Percentiles rank a stretch among this genome's conserved stretches.
These are phyloP conservation scores for Tenualosa thibaudeaui DNA, from an alignment of 2,797 vertebrate genomes.

Conservation along the genomic window DNA sequence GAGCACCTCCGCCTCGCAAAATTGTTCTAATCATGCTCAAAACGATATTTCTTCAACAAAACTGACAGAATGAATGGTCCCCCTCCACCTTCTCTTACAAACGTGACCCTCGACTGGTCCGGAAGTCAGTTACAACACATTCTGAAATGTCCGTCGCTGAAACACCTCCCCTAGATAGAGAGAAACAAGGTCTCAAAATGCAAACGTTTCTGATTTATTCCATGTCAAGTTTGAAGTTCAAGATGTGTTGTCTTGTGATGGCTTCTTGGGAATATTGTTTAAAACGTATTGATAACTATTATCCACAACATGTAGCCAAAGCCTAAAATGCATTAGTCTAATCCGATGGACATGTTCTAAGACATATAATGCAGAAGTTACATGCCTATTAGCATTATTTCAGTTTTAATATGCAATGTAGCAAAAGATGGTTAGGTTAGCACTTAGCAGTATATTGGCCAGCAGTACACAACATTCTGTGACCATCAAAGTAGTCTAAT, in stretches of 20 bases:
- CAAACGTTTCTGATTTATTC: neutral
- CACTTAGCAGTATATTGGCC: too few species aligned
- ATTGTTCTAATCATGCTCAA: constrained; percentile 66
- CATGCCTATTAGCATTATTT: too few species aligned
- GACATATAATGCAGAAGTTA: neutral
- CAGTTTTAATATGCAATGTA: neutral
- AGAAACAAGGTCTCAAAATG: constrained; percentile 22
- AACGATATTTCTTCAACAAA: neutral
- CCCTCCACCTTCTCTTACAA: constrained; percentile 32
- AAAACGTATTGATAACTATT: neutral
- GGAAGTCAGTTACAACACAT: constrained; percentile 37
- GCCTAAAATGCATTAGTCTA: too few species aligned
- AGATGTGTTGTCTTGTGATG: neutral
- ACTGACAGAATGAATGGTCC: neutral
- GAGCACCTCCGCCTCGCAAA: constrained; percentile 60
- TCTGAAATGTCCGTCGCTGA: constrained; percentile 22
- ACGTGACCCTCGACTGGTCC: constrained; percentile 45
- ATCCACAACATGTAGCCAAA: neutral
- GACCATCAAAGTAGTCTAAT: too few species aligned
- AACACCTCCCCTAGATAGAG: constrained; percentile 13
- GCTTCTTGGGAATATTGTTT: neutral
- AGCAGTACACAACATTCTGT: too few species aligned
- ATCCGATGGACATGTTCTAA: too few species aligned
- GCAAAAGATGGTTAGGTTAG: too few species aligned
- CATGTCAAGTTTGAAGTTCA: neutral